phyloP scores from a whole-genome alignment of 2,888 invertebrate genomes.

The Calliopum simillimum region DNA sequence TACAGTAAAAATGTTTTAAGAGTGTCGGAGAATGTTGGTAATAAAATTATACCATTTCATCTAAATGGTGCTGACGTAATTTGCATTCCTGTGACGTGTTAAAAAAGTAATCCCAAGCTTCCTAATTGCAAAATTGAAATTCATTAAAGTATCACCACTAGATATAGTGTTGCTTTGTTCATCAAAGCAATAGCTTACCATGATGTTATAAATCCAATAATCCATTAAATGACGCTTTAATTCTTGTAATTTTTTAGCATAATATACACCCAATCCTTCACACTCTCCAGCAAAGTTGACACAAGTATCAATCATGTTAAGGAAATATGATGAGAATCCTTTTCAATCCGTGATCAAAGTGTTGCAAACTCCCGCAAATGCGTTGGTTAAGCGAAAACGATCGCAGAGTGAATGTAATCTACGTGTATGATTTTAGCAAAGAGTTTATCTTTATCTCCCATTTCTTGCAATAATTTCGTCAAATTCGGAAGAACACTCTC shows the following conservation, averaged over 20 bases:
- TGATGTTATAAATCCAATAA: slow-evolving; percentile 62
- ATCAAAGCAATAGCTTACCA: slow-evolving; percentile 52
- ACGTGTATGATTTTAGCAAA: slow-evolving; percentile 59
- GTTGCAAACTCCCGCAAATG: slow-evolving; percentile 49
- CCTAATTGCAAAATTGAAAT: slow-evolving; percentile 62
- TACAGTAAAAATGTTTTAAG: slow-evolving; percentile 59
- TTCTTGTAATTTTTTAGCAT: slow-evolving; percentile 55
- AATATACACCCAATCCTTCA: slow-evolving; percentile 53
- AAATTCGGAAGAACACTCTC: slow-evolving; percentile 61
- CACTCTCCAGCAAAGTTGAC: slow-evolving; percentile 54
- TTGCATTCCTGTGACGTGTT: slow-evolving; percentile 55
- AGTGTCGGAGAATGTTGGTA: too few relatives aligned
- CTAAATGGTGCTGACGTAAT: slow-evolving; percentile 54
- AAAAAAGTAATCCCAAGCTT: slow-evolving; percentile 63
- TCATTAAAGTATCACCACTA: too few relatives aligned
- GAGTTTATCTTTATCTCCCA: slow-evolving; percentile 54
- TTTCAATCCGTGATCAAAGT: slow-evolving; percentile 57
- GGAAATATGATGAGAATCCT: slow-evolving; percentile 53
- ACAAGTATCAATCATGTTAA: slow-evolving; percentile 51
- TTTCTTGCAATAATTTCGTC: slow-evolving; percentile 52
- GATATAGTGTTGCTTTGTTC: too few relatives aligned
- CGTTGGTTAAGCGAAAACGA: slow-evolving; percentile 63
- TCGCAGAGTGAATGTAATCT: slow-evolving; percentile 56
- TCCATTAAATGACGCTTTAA: slow-evolving; percentile 57
- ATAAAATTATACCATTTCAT: slow-evolving; percentile 60